Percentiles rank a stretch among this genome's conserved stretches.
Evolutionary conservation across 2,113 vertebrate genomes (phyloP).

Genomic region (Corythornis vintsioides): DNA sequence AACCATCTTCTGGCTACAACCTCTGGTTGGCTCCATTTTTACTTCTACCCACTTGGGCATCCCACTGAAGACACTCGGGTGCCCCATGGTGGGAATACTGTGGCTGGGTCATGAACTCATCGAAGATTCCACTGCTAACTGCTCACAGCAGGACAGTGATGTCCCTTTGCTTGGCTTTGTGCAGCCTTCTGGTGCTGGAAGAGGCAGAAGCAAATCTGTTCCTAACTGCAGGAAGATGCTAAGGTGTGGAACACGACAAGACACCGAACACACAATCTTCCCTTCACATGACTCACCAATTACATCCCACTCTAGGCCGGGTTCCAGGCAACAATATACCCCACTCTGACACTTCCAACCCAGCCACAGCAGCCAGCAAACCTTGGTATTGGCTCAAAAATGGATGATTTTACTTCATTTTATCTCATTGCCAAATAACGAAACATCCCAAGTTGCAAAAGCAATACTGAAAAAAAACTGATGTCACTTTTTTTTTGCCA

Average conservation of each 20-base stretch:
- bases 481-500: not conserved
- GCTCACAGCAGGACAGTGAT: not conserved
- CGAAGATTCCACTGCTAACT: not conserved
- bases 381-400: not conserved
- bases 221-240: not conserved
- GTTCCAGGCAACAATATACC: slow-evolving; percentile 9
- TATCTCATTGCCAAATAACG: not conserved
- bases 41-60: not conserved
- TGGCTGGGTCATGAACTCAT: not conserved
- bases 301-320: not conserved
- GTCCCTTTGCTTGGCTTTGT: not conserved
- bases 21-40: not conserved
- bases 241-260: not conserved
- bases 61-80: not conserved
- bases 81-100: not conserved
- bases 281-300: not conserved
- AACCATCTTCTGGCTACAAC: not conserved
- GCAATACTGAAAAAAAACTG: not conserved
- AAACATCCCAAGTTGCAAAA: not conserved
- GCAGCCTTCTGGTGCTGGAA: not conserved
- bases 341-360: not conserved
- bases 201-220: not conserved
- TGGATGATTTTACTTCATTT: not conserved
- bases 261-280: not conserved
- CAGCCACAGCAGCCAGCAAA: slow-evolving; percentile 32